A percentile compares a stretch with the other conserved stretches of the same genome.
phyloP scores from a whole-genome alignment of 2,113 vertebrate genomes.

The Triplophysa rosa region DNA sequence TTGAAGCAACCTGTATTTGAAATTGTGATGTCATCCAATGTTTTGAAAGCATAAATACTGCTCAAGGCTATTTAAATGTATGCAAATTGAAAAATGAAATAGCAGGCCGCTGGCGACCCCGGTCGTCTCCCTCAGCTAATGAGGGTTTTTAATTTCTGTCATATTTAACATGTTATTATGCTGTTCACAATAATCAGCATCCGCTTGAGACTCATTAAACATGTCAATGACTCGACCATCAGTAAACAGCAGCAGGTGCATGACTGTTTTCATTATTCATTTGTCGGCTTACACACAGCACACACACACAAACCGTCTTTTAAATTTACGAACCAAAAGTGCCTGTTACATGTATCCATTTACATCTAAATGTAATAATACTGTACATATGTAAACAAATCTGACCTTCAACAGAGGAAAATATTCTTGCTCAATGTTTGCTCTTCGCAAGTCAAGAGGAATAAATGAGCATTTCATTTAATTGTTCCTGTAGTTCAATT shows the following conservation, averaged over 20 bases:
- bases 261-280: constrained; percentile 41
- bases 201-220: constrained; percentile 51
- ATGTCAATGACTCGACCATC: constrained; percentile 23
- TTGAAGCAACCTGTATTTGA: background rate
- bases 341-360: no score
- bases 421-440: no score
- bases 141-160: constrained; percentile 41
- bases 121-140: constrained; percentile 44
- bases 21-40: constrained; percentile 1
- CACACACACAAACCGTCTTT: background rate
- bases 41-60: constrained; percentile 10
- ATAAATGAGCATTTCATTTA: no score
- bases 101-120: background rate
- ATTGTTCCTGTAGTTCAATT: no score
- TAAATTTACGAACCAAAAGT: background rate
- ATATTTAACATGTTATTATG: constrained; percentile 42
- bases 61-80: constrained; percentile 15
- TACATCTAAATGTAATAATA: no score
- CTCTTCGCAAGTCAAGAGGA: no score
- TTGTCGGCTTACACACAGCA: background rate
- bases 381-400: no score
- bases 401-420: no score
- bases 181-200: constrained; percentile 46
- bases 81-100: constrained; percentile 22
- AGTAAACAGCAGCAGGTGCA: constrained; percentile 38